phyloP scores from a whole-genome alignment of 1,140 invertebrate genomes.

The Bombus ignitus region DNA sequence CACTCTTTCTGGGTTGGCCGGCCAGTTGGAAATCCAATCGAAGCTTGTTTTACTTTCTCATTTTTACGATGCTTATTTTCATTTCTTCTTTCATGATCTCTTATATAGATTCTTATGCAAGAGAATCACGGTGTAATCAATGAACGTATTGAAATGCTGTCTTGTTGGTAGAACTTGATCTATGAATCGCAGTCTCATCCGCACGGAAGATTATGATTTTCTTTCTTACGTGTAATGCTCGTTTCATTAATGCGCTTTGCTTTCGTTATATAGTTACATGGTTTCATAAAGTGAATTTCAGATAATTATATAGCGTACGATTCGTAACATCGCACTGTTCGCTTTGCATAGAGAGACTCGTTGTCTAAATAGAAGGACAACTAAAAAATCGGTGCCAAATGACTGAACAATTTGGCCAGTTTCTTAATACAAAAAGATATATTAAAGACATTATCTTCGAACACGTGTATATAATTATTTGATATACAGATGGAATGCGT shows the following conservation, averaged over 20 bases:
- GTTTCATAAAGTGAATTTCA: too few relatives aligned
- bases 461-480: not conserved
- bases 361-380: not conserved
- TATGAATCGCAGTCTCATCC: too few relatives aligned
- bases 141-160: too few relatives aligned
- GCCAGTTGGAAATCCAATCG: not conserved
- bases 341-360: not conserved
- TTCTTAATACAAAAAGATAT: not conserved
- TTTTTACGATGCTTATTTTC: not conserved
- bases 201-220: not conserved
- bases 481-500: not conserved
- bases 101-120: not conserved
- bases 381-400: not conserved
- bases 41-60: slow-evolving; percentile 12
- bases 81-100: not conserved
- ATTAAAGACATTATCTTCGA: not conserved
- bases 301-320: not conserved
- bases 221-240: too few relatives aligned
- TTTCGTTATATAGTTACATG: too few relatives aligned
- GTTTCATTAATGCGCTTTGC: too few relatives aligned
- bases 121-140: not conserved
- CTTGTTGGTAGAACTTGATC: too few relatives aligned
- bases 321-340: not conserved
- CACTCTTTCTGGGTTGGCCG: not conserved
- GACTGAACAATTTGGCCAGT: not conserved